A percentile compares a stretch with the other conserved stretches of the same genome.
Evolutionary conservation across 2,888 invertebrate genomes (phyloP).

Genomic region (Plebejus argus): DNA sequence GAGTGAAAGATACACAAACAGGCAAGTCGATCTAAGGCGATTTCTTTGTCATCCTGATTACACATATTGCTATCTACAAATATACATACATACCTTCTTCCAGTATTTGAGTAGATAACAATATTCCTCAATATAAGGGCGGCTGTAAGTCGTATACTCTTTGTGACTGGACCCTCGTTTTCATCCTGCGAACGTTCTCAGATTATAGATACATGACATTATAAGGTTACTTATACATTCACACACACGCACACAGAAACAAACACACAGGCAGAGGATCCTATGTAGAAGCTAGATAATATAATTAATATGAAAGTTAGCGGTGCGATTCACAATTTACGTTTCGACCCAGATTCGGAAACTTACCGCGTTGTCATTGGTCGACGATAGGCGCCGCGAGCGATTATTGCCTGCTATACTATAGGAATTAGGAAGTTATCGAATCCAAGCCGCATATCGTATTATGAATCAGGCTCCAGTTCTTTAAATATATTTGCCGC

Average conservation of each 20-base stretch:
- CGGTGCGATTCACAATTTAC: too few species aligned
- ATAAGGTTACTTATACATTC: slow-evolving; percentile 31
- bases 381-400: too few species aligned
- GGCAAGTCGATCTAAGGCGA: too few species aligned
- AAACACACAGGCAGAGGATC: slow-evolving; percentile 35
- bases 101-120: slow-evolving; percentile 95
- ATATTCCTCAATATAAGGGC: slow-evolving; percentile 98
- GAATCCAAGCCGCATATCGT: too few species aligned
- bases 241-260: slow-evolving; percentile 37
- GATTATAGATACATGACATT: background rate
- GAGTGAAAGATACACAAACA: too few species aligned
- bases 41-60: too few species aligned
- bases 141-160: slow-evolving; percentile 98
- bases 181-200: slow-evolving; percentile 86
- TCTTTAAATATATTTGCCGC: background rate
- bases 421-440: too few species aligned
- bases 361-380: too few species aligned
- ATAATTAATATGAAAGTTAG: background rate
- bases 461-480: background rate
- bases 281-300: slow-evolving; percentile 18
- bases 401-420: too few species aligned
- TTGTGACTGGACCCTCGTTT: slow-evolving; percentile 99
- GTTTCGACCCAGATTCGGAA: too few species aligned
- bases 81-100: slow-evolving; percentile 87
- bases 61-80: too few species aligned